phyloP scores from a whole-genome alignment of 2,797 vertebrate species.

The Anguilla megastoma region DNA sequence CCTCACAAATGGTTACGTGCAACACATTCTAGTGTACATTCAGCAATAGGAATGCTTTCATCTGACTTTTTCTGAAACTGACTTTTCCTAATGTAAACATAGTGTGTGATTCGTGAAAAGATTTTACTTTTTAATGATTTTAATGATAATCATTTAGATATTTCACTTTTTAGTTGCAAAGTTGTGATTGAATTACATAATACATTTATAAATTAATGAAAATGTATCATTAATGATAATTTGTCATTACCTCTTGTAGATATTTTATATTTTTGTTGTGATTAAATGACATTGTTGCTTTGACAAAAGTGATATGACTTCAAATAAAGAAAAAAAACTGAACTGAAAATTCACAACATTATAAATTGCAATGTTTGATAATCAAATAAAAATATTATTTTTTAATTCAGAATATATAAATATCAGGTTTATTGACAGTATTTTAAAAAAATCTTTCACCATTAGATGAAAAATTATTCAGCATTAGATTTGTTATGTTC shows the following conservation, averaged over 20 bases:
- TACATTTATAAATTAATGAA: not conserved
- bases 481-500: not conserved
- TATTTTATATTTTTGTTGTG: not conserved
- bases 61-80: not conserved
- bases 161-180: not conserved
- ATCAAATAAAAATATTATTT: not conserved
- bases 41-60: not conserved
- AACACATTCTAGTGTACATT: not conserved
- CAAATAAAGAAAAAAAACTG: not conserved
- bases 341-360: not conserved
- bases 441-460: not conserved
- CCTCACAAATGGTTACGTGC: not conserved
- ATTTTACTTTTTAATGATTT: no score
- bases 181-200: not conserved
- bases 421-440: not conserved
- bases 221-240: not conserved
- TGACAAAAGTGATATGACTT: not conserved
- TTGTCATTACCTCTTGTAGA: no score
- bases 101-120: not conserved
- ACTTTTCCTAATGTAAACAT: not conserved
- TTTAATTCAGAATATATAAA: no score
- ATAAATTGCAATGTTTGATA: not conserved
- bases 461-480: not conserved
- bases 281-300: not conserved
- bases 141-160: not conserved